Percentiles rank a stretch among this genome's conserved stretches.
These are phyloP conservation scores for Nomia melanderi DNA, from an alignment of 1,140 invertebrate genomes.

Conservation along the genomic window DNA sequence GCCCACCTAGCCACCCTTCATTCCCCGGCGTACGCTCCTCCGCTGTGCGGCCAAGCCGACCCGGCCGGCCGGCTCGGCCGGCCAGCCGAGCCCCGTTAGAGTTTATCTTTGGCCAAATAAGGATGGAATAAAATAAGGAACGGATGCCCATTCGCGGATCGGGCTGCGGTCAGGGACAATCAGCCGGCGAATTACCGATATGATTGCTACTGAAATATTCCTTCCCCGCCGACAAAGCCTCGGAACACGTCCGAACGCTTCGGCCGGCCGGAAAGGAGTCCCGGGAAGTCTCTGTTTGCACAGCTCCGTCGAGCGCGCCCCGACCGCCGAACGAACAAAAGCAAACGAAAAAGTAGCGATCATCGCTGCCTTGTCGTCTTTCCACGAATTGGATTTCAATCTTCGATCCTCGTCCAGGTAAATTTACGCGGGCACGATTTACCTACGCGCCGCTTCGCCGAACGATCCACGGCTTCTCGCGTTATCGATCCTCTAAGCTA, in stretches of 20 bases:
- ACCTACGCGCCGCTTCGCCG: too few relatives aligned
- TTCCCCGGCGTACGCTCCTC: neutral
- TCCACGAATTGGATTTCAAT: neutral
- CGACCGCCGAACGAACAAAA: neutral
- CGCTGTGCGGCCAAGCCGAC: conserved; percentile 19
- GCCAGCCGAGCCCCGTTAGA: conserved; percentile 66
- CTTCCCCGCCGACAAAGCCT: conserved; percentile 78
- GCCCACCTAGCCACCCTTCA: conserved; percentile 23
- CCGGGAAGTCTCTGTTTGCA: conserved; percentile 48
- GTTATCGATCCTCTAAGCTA: too few relatives aligned
- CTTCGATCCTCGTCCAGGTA: neutral
- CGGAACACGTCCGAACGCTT: conserved; percentile 36
- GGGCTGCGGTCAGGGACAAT: conserved; percentile 80
- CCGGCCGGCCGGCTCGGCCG: too few relatives aligned
- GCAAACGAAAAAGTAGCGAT: neutral
- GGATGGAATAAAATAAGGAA: conserved; percentile 77
- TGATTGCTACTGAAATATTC: conserved; percentile 81
- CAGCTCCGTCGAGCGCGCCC: neutral
- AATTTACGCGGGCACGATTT: too few relatives aligned
- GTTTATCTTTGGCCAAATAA: conserved; percentile 80
- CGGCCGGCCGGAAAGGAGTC: conserved; percentile 3
- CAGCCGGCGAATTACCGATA: conserved; percentile 80
- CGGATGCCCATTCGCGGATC: conserved; percentile 71
- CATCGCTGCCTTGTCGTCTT: neutral
- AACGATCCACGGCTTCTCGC: too few relatives aligned